A percentile compares a stretch with the other conserved stretches of the same genome.
Conservation (phyloP, 35 echinoderm and acorn worm genomes). For the Heliocidaris tuberculata region DNA sequence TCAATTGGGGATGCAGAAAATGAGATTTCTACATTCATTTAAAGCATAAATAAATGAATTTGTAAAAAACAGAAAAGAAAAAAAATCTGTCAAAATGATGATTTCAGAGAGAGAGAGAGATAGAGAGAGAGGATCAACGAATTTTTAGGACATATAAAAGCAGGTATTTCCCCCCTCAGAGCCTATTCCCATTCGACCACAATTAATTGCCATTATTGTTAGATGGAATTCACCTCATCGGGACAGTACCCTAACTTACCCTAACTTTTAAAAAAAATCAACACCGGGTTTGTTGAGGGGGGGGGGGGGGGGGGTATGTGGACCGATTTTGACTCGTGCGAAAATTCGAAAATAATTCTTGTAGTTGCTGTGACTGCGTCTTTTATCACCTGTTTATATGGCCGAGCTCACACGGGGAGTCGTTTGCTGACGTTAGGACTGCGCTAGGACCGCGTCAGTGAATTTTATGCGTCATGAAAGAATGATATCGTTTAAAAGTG, state of each 20-base stretch:
- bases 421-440: too few species aligned
- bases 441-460: too few species aligned
- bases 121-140: too few species aligned
- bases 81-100: neutral
- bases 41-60: too few species aligned
- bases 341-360: neutral
- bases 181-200: neutral
- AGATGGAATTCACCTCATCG: neutral
- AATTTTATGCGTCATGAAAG: too few species aligned
- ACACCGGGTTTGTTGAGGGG: neutral
- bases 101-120: neutral
- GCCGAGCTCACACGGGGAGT: too few species aligned
- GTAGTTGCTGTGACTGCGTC: neutral
- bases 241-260: neutral
- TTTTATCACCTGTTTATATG: too few species aligned
- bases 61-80: too few species aligned
- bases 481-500: too few species aligned
- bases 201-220: neutral
- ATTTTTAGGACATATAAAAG: too few species aligned
- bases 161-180: neutral
- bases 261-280: too few species aligned
- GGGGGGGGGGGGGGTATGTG: neutral
- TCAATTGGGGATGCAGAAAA: neutral
- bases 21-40: neutral
- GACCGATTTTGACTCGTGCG: neutral